A percentile compares a stretch with the other conserved stretches of the same genome.
Conservation (phyloP, 1,140 invertebrate species). For the Drosophila erecta region DNA sequence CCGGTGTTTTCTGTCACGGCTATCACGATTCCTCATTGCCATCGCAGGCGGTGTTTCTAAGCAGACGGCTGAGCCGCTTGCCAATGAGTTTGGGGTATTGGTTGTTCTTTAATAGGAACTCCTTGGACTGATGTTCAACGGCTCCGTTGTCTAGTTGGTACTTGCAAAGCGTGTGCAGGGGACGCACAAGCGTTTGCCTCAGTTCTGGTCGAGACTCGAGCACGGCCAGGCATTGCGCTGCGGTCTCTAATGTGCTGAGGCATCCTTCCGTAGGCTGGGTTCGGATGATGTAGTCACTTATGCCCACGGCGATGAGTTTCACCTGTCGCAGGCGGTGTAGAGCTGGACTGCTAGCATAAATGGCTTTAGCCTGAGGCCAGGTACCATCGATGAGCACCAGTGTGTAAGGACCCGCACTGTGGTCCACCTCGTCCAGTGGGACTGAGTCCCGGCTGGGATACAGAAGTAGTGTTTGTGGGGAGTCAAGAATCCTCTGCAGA, state of each 20-base stretch:
- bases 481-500: conserved; percentile 88
- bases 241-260: conserved; percentile 96
- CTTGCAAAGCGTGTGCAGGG: conserved; percentile 92
- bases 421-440: conserved; percentile 85
- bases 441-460: conserved; percentile 92
- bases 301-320: conserved; percentile 89
- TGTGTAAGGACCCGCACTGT: conserved; percentile 88
- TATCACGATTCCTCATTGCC: conserved; percentile 50
- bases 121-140: conserved; percentile 96
- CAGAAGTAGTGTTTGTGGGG: conserved; percentile 90
- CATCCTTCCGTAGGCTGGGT: conserved; percentile 96
- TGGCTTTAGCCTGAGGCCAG: conserved; percentile 96
- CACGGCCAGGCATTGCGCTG: conserved; percentile 91
- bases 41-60: conserved; percentile 63
- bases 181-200: conserved; percentile 89
- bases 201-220: conserved; percentile 90
- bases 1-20: background rate
- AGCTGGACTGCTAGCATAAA: conserved; percentile 90
- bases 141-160: conserved; percentile 95
- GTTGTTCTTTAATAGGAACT: conserved; percentile 94
- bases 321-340: conserved; percentile 89
- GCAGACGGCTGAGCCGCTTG: conserved; percentile 89
- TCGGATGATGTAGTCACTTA: conserved; percentile 95
- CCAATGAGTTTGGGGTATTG: conserved; percentile 93
- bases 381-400: conserved; percentile 96